A percentile compares a stretch with the other conserved stretches of the same genome.
Evolutionary conservation across 2,113 vertebrate genomes (phyloP).

Genomic region (Egretta garzetta): DNA sequence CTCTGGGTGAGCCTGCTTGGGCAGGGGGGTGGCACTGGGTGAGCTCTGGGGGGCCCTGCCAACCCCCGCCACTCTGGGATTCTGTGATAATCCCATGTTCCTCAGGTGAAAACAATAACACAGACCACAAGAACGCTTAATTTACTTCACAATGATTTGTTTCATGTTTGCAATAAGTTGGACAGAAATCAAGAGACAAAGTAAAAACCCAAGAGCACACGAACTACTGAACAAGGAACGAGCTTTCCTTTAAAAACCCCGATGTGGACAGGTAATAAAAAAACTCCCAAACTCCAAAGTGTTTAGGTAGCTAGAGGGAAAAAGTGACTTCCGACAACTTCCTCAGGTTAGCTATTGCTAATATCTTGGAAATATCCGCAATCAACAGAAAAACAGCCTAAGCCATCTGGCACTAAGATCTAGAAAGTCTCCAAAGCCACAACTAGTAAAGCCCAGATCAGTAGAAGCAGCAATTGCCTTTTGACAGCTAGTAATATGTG

Average conservation of each 20-base stretch:
- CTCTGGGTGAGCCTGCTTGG: no score
- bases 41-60: no score
- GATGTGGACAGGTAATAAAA: neutral
- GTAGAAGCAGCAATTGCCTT: neutral
- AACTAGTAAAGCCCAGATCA: neutral
- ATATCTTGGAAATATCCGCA: neutral
- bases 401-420: neutral
- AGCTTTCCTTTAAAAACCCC: neutral
- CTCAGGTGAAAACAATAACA: neutral
- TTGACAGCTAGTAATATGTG: neutral
- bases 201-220: neutral
- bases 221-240: neutral
- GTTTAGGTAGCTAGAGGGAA: neutral
- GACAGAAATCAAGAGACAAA: neutral
- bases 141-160: neutral
- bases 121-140: neutral
- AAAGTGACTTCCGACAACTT: neutral
- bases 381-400: neutral
- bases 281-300: no score
- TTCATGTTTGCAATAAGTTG: neutral
- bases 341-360: neutral
- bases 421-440: neutral
- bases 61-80: no score
- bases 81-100: neutral
- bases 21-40: no score